Percentiles rank a stretch among this genome's conserved stretches.
Conservation (phyloP, 2,113 vertebrate species). For the Picathartes gymnocephalus region DNA sequence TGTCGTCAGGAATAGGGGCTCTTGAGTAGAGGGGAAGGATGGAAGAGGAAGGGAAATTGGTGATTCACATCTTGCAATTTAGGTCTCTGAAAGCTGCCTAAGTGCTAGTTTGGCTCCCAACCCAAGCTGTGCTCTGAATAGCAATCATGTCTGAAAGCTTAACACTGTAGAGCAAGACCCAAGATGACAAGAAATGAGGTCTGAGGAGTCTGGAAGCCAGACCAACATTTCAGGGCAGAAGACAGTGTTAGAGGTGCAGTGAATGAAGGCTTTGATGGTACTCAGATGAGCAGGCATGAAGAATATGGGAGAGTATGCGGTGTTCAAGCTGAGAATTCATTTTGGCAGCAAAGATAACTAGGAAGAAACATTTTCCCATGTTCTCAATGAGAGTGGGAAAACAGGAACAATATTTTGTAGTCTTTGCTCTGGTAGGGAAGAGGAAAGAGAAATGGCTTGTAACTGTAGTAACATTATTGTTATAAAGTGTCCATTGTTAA, state of each 20-base stretch:
- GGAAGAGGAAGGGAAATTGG: not conserved
- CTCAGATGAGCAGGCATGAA: not conserved
- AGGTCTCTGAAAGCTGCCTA: not conserved
- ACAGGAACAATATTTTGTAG: not conserved
- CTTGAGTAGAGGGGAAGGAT: not conserved
- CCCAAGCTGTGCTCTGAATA: not conserved
- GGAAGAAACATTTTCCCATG: not conserved
- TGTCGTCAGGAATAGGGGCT: not conserved
- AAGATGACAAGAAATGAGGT: not conserved
- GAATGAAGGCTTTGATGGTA: not conserved
- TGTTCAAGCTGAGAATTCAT: not conserved
- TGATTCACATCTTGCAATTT: not conserved
- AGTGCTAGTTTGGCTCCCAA: slow-evolving; percentile 25
- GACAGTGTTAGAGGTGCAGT: not conserved
- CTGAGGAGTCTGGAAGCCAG: not conserved
- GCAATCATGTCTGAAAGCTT: not conserved
- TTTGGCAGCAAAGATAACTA: not conserved
- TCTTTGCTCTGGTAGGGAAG: not conserved
- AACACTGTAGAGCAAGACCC: not conserved
- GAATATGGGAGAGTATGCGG: not conserved
- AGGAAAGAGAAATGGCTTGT: not conserved
- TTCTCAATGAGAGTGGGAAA: not conserved
- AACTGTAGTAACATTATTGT: not conserved
- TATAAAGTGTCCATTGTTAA: not conserved
- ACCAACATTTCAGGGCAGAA: not conserved